A percentile compares a stretch with the other conserved stretches of the same genome.
Conservation (phyloP, 1,140 invertebrate species). For the Sipha flava region DNA sequence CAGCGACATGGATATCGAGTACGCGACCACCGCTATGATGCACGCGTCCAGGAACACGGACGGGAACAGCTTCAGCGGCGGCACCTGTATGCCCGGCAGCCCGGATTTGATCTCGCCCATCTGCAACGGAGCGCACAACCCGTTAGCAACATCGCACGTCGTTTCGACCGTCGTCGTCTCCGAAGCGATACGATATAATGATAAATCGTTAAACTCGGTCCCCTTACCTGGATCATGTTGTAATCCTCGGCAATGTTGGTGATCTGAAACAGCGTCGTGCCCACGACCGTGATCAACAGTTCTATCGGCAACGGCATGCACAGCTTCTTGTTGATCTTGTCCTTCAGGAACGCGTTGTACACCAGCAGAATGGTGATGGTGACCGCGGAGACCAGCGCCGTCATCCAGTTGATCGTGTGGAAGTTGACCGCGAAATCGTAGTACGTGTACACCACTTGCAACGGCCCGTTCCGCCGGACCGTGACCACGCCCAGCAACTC, state of each 20-base stretch:
- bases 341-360: slow-evolving; percentile 5
- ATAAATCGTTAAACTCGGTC: no score
- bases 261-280: slow-evolving; percentile 57
- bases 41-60: slow-evolving; percentile 54
- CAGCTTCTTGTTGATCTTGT: slow-evolving; percentile 55
- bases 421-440: neutral
- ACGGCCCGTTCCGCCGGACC: slow-evolving; percentile 55
- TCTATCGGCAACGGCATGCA: slow-evolving; percentile 59
- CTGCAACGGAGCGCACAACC: neutral
- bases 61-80: slow-evolving; percentile 50
- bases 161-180: no score
- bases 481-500: slow-evolving; percentile 70
- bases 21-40: slow-evolving; percentile 78
- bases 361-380: neutral
- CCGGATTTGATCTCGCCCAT: slow-evolving; percentile 38
- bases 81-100: slow-evolving; percentile 51
- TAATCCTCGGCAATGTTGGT: slow-evolving; percentile 24
- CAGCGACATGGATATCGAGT: slow-evolving; percentile 87
- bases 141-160: no score
- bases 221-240: slow-evolving; percentile 25
- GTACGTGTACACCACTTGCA: slow-evolving; percentile 51
- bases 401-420: neutral
- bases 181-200: no score
- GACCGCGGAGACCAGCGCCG: neutral
- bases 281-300: slow-evolving; percentile 66